A percentile compares a stretch with the other conserved stretches of the same genome.
phyloP scores from a whole-genome alignment of 2,113 vertebrate genomes.

The Datnioides undecimradiatus region DNA sequence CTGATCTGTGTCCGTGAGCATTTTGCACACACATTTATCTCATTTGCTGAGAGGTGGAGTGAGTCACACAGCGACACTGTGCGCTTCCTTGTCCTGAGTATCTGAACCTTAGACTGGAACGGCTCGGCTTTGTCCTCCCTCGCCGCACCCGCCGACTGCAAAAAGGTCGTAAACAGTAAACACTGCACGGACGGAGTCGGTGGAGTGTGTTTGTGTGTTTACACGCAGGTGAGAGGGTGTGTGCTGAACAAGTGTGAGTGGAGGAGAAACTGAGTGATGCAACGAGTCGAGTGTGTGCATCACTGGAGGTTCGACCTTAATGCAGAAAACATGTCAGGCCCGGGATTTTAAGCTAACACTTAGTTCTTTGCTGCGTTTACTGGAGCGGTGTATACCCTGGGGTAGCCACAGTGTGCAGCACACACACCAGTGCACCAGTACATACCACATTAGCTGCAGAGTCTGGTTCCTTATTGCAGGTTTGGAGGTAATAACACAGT shows the following conservation, averaged over 20 bases:
- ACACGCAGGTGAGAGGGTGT: conserved; percentile 12
- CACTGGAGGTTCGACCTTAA: conserved; percentile 51
- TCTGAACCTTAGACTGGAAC: not conserved
- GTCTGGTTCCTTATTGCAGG: not conserved
- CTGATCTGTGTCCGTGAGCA: conserved; percentile 16
- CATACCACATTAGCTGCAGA: not conserved
- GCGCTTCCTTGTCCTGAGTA: not conserved
- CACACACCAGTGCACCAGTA: not conserved
- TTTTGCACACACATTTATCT: not conserved
- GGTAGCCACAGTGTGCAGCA: not conserved
- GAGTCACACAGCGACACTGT: not conserved
- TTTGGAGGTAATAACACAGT: not conserved
- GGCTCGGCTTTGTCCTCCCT: not conserved
- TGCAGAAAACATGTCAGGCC: conserved; percentile 72
- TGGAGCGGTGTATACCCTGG: not conserved
- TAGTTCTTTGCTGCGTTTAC: conserved; percentile 1
- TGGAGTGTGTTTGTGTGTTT: conserved; percentile 44
- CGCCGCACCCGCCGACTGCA: not conserved
- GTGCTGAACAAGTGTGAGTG: conserved; percentile 35
- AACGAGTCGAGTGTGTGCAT: not conserved
- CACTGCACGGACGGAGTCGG: not conserved
- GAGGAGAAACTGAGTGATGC: conserved; percentile 51
- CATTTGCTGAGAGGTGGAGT: not conserved
- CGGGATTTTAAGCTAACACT: conserved; percentile 28
- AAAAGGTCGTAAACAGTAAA: conserved; percentile 21